A percentile compares a stretch with the other conserved stretches of the same genome.
Conservation (phyloP, 1,140 invertebrate species). For the Helicorthomorpha holstii region DNA sequence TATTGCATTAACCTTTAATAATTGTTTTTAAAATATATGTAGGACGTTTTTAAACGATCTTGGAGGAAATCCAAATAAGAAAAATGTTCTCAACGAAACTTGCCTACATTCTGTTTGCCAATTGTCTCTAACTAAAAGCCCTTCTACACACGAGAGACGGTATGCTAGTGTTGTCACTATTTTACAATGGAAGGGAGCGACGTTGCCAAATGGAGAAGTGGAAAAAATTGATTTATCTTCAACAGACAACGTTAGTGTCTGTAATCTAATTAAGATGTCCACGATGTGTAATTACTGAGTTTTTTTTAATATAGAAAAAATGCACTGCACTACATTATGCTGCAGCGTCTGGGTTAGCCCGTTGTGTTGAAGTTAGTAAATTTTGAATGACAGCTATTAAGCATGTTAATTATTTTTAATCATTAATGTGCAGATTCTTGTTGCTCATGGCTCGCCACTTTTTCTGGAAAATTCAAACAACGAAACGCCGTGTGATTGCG, state of each 20-base stretch:
- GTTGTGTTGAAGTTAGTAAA: conserved; percentile 37
- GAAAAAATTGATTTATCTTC: conserved; percentile 40
- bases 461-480: conserved; percentile 44
- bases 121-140: conserved; percentile 29
- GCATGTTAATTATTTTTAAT: background rate
- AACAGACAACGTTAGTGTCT: conserved; percentile 35
- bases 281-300: background rate
- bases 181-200: conserved; percentile 40
- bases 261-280: background rate
- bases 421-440: conserved; percentile 28
- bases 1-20: too few species aligned
- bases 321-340: conserved; percentile 50
- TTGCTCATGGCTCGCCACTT: conserved; percentile 39
- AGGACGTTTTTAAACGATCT: conserved; percentile 47
- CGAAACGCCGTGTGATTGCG: conserved; percentile 44
- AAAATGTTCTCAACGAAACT: conserved; percentile 43
- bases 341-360: conserved; percentile 40
- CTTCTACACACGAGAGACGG: conserved; percentile 37
- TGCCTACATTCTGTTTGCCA: conserved; percentile 43
- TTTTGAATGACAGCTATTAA: background rate
- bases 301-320: conserved; percentile 31
- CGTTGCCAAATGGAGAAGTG: conserved; percentile 31
- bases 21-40: background rate
- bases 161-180: conserved; percentile 41
- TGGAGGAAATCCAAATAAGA: conserved; percentile 49